Evolutionary conservation across 2,888 invertebrate genomes (phyloP).

Genomic region (Tortrix viridana): DNA sequence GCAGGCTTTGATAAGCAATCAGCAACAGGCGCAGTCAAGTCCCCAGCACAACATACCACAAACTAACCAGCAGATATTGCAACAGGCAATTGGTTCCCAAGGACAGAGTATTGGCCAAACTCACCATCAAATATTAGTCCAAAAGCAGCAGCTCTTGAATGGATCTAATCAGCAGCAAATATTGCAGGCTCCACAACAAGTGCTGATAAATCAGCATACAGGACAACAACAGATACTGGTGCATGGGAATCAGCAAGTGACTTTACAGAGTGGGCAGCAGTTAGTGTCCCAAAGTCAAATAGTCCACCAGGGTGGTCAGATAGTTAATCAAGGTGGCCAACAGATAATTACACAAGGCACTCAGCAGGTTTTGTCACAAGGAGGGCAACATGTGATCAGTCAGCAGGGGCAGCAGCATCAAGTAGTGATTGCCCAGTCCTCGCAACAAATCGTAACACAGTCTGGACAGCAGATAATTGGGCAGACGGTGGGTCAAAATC

Average conservation of each 20-base stretch:
- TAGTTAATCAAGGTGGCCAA: slow-evolving; percentile 75
- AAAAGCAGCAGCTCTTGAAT: slow-evolving; percentile 85
- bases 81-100: slow-evolving; percentile 84
- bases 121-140: slow-evolving; percentile 77
- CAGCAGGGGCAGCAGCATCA: slow-evolving; percentile 80
- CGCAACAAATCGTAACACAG: slow-evolving; percentile 79
- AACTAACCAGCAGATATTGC: slow-evolving; percentile 84
- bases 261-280: slow-evolving; percentile 76
- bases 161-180: slow-evolving; percentile 80
- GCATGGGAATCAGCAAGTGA: slow-evolving; percentile 79
- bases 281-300: slow-evolving; percentile 78
- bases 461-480: slow-evolving; percentile 78
- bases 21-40: slow-evolving; percentile 72
- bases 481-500: slow-evolving; percentile 69
- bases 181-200: slow-evolving; percentile 80
- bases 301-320: slow-evolving; percentile 76
- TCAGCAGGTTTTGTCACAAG: slow-evolving; percentile 76
- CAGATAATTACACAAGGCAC: slow-evolving; percentile 73
- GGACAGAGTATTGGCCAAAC: slow-evolving; percentile 79
- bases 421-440: slow-evolving; percentile 76
- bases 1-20: slow-evolving; percentile 74
- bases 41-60: slow-evolving; percentile 83
- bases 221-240: slow-evolving; percentile 80
- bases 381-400: slow-evolving; percentile 78
- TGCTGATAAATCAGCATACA: slow-evolving; percentile 77